Evolutionary conservation across 2,888 invertebrate genomes (phyloP), one percentile per base, ranked within the genome.

Genomic region (Salpingus planirostris): DNA sequence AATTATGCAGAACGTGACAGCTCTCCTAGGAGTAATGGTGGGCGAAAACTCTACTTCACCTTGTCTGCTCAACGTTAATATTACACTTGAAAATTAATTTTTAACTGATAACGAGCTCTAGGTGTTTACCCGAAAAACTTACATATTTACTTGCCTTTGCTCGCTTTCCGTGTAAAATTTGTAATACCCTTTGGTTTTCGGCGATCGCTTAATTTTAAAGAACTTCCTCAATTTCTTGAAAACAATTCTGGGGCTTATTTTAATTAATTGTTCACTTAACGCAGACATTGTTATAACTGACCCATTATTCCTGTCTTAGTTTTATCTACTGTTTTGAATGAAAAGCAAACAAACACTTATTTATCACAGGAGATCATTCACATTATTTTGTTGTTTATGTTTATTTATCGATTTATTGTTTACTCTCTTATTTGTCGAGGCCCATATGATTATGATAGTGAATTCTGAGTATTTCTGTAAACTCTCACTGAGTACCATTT

Each of bases 91-190:
- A n/a, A n/a, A n/a, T n/a, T n/a, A n/a, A n/a, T n/a, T n/a, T n/a
- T n/a, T n/a, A n/a, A n/a, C n/a, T n/a, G n/a, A n/a, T n/a, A n/a
- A n/a, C n/a, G n/a, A n/a, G n/a, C n/a, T n/a, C n/a, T n/a, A 27
- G 3, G n/a, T 21, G 11, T 13, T 7, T 13, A 25, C 18, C 8
- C 5, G 5, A 23, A 23, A 5, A 8, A 23, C 11, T 23, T 10
- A 23, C 4, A 10, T 4, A 10, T 23, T 10, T 12, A 33, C 55
- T 43, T 69, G 79, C 78, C 79, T 79, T 65, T 73, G 73, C 54
- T 84, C 82, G 50, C 83, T 81, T 14, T 82, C 82, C 2, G 76
- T 70, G 23, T 78, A 62, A 57, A 82, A 73, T 48, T 71, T 68
- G 44, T 69, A 68, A 56, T 82, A 84, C 21, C 77, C 76, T 50